Evolutionary conservation across 2,888 invertebrate species (phyloP), one percentile per base, ranked within the genome.

Genomic region (Melanostoma scalare): DNA sequence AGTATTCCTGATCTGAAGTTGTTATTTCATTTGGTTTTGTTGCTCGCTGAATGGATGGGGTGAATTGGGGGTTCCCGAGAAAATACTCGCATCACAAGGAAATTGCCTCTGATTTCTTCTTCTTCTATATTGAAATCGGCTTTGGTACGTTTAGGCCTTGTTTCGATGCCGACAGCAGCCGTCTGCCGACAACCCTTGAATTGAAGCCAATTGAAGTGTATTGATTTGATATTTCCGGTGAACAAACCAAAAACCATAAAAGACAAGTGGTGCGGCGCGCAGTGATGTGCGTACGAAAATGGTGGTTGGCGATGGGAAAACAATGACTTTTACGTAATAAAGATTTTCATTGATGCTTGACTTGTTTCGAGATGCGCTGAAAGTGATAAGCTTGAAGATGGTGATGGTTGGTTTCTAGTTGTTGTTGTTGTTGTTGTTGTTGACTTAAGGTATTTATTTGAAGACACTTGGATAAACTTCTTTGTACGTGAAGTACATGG

Each of bases 161-260:
- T 46, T 46, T 33, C 52, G 30, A 35, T 35, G 6, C 36, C 33
- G 2, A 30, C 38, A 42, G 4, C 38, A n/a, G 30, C 46, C 50
- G 6, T n/a, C 10, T 9, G 3, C 35, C 33, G 44, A 10, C 65
- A 44, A 44, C 44, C 50, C 63, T 72, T 53, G 50, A 78, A 69
- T 46, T 67, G 71, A 75, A 46, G 58, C 84, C 80, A 85, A 85
- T 85, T 80, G 85, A 85, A 85, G 85, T 80, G 80, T 68, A 80
- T 85, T 85, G 85, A 85, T 85, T 85, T 80, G 80, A 85, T 85
- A 71, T 79, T 85, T 85, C 80, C 85, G 75, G 58, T 50, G 82
- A 84, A 60, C 74, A 74, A 69, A 55, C 69, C 82, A n/a, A 76
- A 53, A 71, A 53, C 61, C 50, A 55, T 67, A 65, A 80, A 65